Evolutionary conservation across 2,888 invertebrate genomes (phyloP), one percentile per base, ranked within the genome.

Genomic region (Silvanus unidentatus): DNA sequence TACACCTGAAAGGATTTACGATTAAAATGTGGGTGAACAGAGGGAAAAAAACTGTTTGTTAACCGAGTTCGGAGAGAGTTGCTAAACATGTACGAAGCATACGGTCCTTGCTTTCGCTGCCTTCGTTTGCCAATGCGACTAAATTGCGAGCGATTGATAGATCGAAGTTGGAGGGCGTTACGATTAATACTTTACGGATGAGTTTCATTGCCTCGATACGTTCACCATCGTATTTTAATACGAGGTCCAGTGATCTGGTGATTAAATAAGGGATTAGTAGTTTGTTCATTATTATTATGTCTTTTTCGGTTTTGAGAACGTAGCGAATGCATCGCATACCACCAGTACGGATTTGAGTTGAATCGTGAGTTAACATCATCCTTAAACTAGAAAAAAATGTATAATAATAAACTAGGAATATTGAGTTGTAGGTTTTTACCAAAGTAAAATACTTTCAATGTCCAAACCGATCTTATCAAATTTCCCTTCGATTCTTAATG

Each of bases 181-280:
- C 75, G 61, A 75, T 77, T 39, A 88, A 70, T 57, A 88, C 78
- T 66, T 79, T 78, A 40, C 90, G 75, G 44, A 91, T 86, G 48
- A 97, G 79, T 60, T 94, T 85, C 58, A 96, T 75, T 1, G 92
- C 94, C 73, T 96, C 96, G 42, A 92, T 82, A 35, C 95, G 79
- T 70, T 96, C 97, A 57, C 91, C 84, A 69, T 97, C 96, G 71
- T 93, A 94, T 59, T 88, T 88, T 39, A 93, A 75, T 71, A 87
- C 82, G 50, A 96, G 75, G 74, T 97, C 97, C 68, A 97, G 80
- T 54, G 92, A 93, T 63, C 92, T 88, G 56, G 84, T 82, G 49
- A 96, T 80, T 57, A 96, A 79, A 71, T 84, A 87, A 54, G 92
- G 91, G 63, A 94, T 78, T 65, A 88, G 86, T 53, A 94, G 74